Evolutionary conservation across 2,888 invertebrate genomes (phyloP).

Genomic region (Cephus sareptanus): DNA sequence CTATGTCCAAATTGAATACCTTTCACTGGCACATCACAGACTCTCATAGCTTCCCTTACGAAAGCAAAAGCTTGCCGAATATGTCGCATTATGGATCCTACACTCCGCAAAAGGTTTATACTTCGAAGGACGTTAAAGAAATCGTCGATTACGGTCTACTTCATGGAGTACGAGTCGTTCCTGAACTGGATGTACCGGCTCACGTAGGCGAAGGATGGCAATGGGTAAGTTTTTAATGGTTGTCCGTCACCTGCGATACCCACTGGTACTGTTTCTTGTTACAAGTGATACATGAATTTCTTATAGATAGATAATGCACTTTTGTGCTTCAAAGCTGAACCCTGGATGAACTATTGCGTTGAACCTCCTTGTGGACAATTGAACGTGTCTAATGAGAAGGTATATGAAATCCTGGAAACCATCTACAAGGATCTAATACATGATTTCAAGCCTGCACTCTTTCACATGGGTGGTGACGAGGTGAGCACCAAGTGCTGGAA

Average conservation of each 20-base stretch:
- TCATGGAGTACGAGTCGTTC: constrained; percentile 87
- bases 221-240: constrained; percentile 49
- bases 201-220: constrained; percentile 92
- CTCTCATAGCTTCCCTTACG: constrained; percentile 93
- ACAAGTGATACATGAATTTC: not conserved
- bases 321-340: constrained; percentile 71
- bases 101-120: constrained; percentile 75
- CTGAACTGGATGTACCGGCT: constrained; percentile 93
- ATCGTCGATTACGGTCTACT: constrained; percentile 76
- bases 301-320: constrained; percentile 47
- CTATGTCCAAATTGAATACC: constrained; percentile 89
- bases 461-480: constrained; percentile 92
- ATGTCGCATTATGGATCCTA: constrained; percentile 83
- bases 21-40: constrained; percentile 97
- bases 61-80: constrained; percentile 78
- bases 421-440: constrained; percentile 82
- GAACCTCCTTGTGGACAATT: constrained; percentile 90
- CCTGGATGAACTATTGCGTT: constrained; percentile 78
- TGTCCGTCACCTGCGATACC: constrained; percentile 26
- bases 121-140: constrained; percentile 63
- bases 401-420: constrained; percentile 77
- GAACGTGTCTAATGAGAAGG: constrained; percentile 77
- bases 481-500: constrained; percentile 81
- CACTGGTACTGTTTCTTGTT: not conserved
- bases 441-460: constrained; percentile 78